Percentiles rank a stretch among this genome's conserved stretches.
Conservation (phyloP, 2,888 invertebrate species). For the Muscina levida region DNA sequence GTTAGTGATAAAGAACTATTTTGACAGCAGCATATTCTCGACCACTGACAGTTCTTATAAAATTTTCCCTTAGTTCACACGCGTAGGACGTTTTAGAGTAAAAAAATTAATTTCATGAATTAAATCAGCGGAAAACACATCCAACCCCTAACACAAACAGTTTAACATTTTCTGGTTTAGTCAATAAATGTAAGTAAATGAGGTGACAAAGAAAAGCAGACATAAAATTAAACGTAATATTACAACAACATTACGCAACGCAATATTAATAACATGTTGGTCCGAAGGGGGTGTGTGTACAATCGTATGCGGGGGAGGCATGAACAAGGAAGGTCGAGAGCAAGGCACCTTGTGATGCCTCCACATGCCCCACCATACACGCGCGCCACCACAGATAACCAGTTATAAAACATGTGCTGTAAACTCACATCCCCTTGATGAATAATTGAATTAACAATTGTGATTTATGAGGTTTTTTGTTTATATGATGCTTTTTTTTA, state of each 20-base stretch:
- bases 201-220: background rate
- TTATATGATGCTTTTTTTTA: too few species aligned
- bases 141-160: background rate
- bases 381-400: background rate
- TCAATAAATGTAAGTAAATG: conserved; percentile 18
- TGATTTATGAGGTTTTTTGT: too few species aligned
- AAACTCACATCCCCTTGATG: background rate
- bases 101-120: conserved; percentile 19
- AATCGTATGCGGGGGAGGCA: background rate
- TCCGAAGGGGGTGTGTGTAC: background rate
- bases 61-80: conserved; percentile 8
- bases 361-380: background rate
- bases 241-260: conserved; percentile 61
- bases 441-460: conserved; percentile 10
- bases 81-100: background rate
- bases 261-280: background rate
- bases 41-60: background rate
- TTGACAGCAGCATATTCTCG: background rate
- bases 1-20: too few species aligned
- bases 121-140: background rate
- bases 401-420: conserved; percentile 42
- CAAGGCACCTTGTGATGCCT: conserved; percentile 27
- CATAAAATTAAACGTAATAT: background rate
- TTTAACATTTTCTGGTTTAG: background rate
- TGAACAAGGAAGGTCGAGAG: background rate